phyloP scores from a whole-genome alignment of 2,888 invertebrate species.

The Emmelina monodactyla region DNA sequence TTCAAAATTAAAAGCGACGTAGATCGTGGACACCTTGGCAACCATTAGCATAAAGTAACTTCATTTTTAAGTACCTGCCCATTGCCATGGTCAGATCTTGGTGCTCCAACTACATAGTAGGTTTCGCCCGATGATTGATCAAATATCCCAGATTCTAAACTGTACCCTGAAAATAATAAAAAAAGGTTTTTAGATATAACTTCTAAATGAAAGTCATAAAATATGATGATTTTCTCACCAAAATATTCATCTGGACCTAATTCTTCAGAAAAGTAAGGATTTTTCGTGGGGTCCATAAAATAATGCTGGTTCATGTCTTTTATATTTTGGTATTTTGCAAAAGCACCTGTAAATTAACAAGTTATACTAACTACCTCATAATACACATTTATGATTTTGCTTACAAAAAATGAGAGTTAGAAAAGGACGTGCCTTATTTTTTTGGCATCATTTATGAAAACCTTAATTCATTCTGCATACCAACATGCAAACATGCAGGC shows the following conservation, averaged over 20 bases:
- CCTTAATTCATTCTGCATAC: no score
- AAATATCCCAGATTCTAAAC: conserved; percentile 60
- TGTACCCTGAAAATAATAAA: conserved; percentile 45
- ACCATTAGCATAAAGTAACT: no score
- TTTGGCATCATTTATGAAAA: conserved; percentile 1
- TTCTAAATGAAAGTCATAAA: no score
- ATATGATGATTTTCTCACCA: conserved; percentile 29
- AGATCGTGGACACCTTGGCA: no score
- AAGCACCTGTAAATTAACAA: conserved; percentile 39
- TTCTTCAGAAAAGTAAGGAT: conserved; percentile 42
- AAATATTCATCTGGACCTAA: conserved; percentile 53
- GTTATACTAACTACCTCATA: no score
- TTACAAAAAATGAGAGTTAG: no score
- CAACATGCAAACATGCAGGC: no score
- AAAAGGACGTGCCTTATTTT: no score
- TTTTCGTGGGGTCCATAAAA: conserved; percentile 32
- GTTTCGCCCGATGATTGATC: conserved; percentile 29
- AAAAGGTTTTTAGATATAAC: no score
- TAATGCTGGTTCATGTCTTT: conserved; percentile 17
- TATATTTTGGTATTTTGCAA: conserved; percentile 31
- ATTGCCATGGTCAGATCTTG: conserved; percentile 42
- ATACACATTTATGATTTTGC: no score
- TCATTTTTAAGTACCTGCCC: conserved; percentile 41
- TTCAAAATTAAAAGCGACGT: no score
- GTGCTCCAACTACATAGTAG: conserved; percentile 61